These are phyloP conservation scores for Synergus japonicus DNA, from an alignment of 2,888 invertebrate species.

Conservation along the genomic window DNA sequence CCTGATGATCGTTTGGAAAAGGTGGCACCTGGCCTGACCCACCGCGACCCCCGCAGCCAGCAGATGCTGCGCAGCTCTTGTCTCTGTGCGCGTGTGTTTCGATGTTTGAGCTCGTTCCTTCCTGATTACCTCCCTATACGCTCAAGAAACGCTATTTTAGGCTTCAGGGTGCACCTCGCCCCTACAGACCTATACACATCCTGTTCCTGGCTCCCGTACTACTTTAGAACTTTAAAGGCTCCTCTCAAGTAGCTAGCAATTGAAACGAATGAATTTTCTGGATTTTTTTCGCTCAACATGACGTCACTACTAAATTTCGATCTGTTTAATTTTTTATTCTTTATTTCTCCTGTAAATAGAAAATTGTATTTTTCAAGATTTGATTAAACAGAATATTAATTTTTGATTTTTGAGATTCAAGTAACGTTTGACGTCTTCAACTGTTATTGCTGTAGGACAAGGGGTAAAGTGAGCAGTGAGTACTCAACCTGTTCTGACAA, in stretches of 20 bases:
- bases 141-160: slow-evolving; percentile 11
- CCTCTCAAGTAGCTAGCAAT: neutral
- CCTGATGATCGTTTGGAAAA: slow-evolving; percentile 37
- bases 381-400: neutral
- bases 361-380: neutral
- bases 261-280: neutral
- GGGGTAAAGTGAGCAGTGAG: slow-evolving; percentile 25
- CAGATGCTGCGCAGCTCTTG: slow-evolving; percentile 17
- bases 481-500: slow-evolving; percentile 68
- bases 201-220: neutral
- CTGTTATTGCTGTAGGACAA: neutral
- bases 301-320: too few species aligned
- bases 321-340: neutral
- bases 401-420: neutral
- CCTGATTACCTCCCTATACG: slow-evolving; percentile 21
- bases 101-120: slow-evolving; percentile 15
- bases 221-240: neutral
- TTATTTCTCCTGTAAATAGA: neutral
- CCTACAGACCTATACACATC: neutral
- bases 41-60: neutral
- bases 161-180: neutral
- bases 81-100: slow-evolving; percentile 21
- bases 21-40: slow-evolving; percentile 35
- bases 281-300: neutral
- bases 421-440: neutral